Base-by-base conservation (phyloP, 2,797 vertebrate species). In the Phalloptychus januarius region DNA sequence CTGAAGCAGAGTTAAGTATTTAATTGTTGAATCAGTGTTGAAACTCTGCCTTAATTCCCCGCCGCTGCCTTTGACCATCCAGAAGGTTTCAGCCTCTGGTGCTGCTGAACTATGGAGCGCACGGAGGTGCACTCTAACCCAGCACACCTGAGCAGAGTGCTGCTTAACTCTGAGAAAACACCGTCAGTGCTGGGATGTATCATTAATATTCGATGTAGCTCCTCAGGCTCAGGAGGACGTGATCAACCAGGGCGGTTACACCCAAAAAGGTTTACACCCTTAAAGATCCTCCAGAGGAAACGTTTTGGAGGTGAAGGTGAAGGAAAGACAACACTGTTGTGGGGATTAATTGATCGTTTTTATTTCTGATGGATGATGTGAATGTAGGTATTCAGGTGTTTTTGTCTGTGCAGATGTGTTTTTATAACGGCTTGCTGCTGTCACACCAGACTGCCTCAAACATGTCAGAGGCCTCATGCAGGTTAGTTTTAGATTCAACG, bases 31-130 rank as follows among this genome's bases (percentile, higher is more conserved):
- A 78, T 74, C 63, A 74, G 74, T 83, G 46, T 80, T 72, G 25
- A 77, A 84, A 86, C 83, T 79, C 79, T 92, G 94, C 95, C 96
- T 96, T 96, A 95, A 94, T 91, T 94, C 90, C 92, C 94, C 92
- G 92, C 82, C 31, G 89, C 92, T 95, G 95, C 95, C 96, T 96
- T 96, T 81, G 89, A 92, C 48, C 52, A 91, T 82, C 87, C 84
- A 85, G 81, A 85, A 89, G 90, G 85, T 84, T 80, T 82, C 46
- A 74, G 86, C 79, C 79, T 91, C 80, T 89, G 85, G 85, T 87
- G 85, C 87, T 83, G 88, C 71, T 73, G 79, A 91, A 81, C 85
- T 2, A 44, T 48, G 40, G 33, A 74, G 75, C 54, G 33, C 73
- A 67, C 76, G 61, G 79, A 82, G 72, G 52, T 88, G 83, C 79